phyloP scores from a whole-genome alignment of 1,140 invertebrate genomes.

The Odontomachus brunneus region DNA sequence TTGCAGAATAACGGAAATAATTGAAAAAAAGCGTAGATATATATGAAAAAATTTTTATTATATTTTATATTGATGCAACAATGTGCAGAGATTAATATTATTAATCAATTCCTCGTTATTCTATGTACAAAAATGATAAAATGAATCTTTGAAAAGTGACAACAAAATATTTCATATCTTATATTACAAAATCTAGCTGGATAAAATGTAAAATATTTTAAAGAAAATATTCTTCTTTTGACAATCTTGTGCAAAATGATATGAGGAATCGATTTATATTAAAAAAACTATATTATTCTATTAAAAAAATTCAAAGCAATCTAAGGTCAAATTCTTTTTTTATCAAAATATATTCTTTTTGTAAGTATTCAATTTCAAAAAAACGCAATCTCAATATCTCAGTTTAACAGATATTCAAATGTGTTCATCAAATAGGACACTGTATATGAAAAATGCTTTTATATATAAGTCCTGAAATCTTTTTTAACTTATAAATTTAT shows the following conservation, averaged over 20 bases:
- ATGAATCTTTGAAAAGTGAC: too few relatives aligned
- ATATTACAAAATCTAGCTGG: too few relatives aligned
- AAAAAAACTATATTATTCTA: not conserved
- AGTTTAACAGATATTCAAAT: not conserved
- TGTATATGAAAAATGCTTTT: not conserved
- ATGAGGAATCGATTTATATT: not conserved
- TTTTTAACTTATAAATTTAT: conserved; percentile 40
- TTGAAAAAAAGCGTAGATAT: not conserved
- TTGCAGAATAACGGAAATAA: too few relatives aligned
- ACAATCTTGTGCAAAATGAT: too few relatives aligned
- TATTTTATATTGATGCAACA: too few relatives aligned
- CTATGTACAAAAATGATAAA: not conserved
- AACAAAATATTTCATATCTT: not conserved
- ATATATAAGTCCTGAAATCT: conserved; percentile 11
- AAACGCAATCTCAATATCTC: not conserved
- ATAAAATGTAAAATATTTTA: too few relatives aligned
- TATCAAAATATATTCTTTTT: not conserved
- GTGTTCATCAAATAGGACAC: not conserved
- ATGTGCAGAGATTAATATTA: too few relatives aligned
- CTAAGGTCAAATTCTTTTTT: not conserved
- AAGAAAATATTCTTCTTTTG: too few relatives aligned
- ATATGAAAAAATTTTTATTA: not conserved
- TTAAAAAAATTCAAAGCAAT: too few relatives aligned
- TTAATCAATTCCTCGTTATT: not conserved
- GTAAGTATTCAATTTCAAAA: not conserved